Base-by-base conservation (phyloP, 1,140 invertebrate genomes). In the Pachyrhynchus sulphureomaculatus region DNA sequence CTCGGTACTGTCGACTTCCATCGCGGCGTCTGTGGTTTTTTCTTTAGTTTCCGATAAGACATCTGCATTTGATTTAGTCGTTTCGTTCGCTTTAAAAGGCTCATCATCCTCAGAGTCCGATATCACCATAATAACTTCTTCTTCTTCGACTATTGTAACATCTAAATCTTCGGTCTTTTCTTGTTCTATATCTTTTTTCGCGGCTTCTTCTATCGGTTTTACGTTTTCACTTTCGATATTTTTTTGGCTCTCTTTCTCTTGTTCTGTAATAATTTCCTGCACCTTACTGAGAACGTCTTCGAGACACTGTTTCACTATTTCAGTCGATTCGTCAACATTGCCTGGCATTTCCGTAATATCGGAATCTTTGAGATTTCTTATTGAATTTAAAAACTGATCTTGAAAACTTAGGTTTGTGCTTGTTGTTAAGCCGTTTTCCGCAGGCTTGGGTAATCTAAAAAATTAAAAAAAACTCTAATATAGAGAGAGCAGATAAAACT, bases 101-200 rank as follows among this genome's bases (percentile, higher is more conserved):
- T 73, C 72, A n/a, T 75, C 71, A n/a, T 75, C 71, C 32, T 74
- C 73, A 2, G 73, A 72, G 64, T 75, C 74, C 24, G 66, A 70
- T 34, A 75, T 70, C 56, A 73, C 65, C 21, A 75, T 71, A 26
- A 72, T 68, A 60, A 71, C 72, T 8, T 67, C 59, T 42, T 42
- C 51, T 21, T 56, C 57, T 12, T 63, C 53, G 10, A 62, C 20
- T 15, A 39, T 55, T 18, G 47, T 23, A 12, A 29, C 32, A 41
- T 66, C 59, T 15, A 51, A 13, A n/a, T 65, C 59, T 17, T 59
- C 51, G 29, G 4, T n/a, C 37, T 65, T 17, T 26, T 57, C 53
- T 1, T 47, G 18, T 18, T 47, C 17, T 41, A 26, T 26, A 20
- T 9, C 23, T 41, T 63, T 58, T 17, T 62, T 12, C n/a, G 32